phyloP scores from a whole-genome alignment of 2,113 vertebrate species.

The Fulica atra region DNA sequence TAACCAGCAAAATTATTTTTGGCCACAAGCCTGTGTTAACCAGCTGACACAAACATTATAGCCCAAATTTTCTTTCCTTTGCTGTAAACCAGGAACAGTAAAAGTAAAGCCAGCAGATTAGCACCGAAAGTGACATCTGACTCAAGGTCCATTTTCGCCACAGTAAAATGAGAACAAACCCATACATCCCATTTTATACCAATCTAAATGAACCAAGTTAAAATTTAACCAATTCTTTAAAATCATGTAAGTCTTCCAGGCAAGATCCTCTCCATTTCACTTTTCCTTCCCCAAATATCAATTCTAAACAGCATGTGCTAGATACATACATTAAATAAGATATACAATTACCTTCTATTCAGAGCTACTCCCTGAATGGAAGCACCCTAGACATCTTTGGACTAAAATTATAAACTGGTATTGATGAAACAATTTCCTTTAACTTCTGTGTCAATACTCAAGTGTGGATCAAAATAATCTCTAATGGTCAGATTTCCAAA shows the following conservation, averaged over 20 bases:
- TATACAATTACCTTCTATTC: slow-evolving; percentile 4
- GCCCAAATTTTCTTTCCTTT: neutral
- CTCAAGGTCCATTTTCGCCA: neutral
- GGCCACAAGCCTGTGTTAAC: neutral
- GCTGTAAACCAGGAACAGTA: neutral
- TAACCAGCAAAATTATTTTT: neutral
- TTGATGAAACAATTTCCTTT: slow-evolving; percentile 50
- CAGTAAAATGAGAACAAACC: neutral
- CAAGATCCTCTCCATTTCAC: neutral
- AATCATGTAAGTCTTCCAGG: neutral
- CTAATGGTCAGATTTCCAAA: slow-evolving; percentile 49
- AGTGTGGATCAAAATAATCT: slow-evolving; percentile 33
- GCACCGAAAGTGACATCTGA: neutral
- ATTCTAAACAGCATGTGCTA: neutral
- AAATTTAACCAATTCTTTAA: neutral
- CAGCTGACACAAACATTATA: neutral
- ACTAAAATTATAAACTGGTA: slow-evolving; percentile 44
- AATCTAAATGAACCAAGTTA: neutral
- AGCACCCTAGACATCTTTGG: neutral
- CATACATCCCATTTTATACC: neutral
- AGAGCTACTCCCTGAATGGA: neutral
- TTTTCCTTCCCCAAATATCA: neutral
- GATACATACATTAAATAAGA: neutral
- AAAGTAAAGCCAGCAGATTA: neutral
- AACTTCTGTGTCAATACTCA: neutral